Evolutionary conservation across 2,113 vertebrate species (phyloP), one percentile per base, ranked within the genome.

Genomic region (Cinclus cinclus): DNA sequence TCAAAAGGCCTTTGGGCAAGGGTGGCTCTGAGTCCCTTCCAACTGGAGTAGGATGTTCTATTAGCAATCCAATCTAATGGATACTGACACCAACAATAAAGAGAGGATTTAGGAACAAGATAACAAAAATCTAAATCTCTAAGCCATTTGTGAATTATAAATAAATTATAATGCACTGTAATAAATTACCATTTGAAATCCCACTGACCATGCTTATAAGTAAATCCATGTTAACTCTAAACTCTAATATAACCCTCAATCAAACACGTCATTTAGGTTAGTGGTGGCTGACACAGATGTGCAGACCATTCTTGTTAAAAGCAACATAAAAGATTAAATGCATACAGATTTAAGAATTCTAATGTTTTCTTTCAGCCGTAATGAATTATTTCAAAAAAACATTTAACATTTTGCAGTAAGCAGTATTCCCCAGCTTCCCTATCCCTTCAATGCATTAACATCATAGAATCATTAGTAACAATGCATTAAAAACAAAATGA

Each of bases 111-210:
- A 62, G 58, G 39, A 91, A 69, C 42, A 71, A 64, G n/a, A 31
- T 31, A 63, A 70, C 64, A 79, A 96, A 92, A 79, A 39, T 53
- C 70, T 90, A 96, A 96, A 93, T 95, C 95, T 89, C 94, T 90
- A 95, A 97, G 70, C 89, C 86, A 95, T 92, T 97, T 97, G 86
- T 95, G 86, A 97, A 94, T 97, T 95, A 95, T 96, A 97, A 98
- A 94, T 95, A 97, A 96, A 95, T 74, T 70, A 92, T 86, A 96
- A 95, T 92, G 94, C 89, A 77, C 85, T 92, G 91, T 79, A 96
- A 95, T 91, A 95, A 95, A 96, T 94, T 95, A 84, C 78, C 78
- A 95, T 95, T 96, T 41, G 79, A 95, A 94, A 97, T 97, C 69
- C 91, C 41, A 86, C 59, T 69, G 47, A 84, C 67, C 18, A n/a